Evolutionary conservation across 2,797 vertebrate genomes (phyloP), one percentile per base, ranked within the genome.

Genomic region (Paramormyrops hopkinsi): DNA sequence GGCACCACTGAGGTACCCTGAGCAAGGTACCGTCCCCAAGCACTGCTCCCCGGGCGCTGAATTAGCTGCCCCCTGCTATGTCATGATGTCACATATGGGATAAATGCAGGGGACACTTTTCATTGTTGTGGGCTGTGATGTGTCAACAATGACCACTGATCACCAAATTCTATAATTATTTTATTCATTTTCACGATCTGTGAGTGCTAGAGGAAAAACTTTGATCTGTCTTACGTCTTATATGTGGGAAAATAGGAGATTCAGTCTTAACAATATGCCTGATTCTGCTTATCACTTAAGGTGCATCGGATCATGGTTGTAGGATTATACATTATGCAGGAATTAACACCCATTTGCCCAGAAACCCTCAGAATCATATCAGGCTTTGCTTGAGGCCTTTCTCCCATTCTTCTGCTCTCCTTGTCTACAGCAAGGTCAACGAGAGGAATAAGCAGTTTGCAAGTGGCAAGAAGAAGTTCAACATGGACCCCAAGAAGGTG

Each of bases 401-500:
- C 33, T 37, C 25, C 0, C 22, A 85, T 53, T 51, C 83, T 22
- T 53, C 44, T 29, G 25, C 29, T 9, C 12, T 51, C 48, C 14
- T 33, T 92, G 84, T 8, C 65, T 87, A 33, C 93, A 99, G 97
- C 92, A 97, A 97, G 89, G 92, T 93, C 0, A 90, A 92, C 3
- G 96, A 97, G 93, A 97, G 91, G 87, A 96, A 95, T 90, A 97
- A 97, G 93, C 93, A 93, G 88, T 95, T 97, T 56, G 94, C 93
- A 1, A 92, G 92, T 0, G 98, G 97, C 8, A 95, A 96, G 90
- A 99, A 99, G 93, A 99, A 98, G 91, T 99, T 99, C 95, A 99
- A 99, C 93, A 97, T 98, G 97, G 97, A 98, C 89, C 98, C 98
- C 22, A 92, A 94, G 92, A 98, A 98, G 96, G 97, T 99, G 91